Evolutionary conservation across 2,113 vertebrate genomes (phyloP).

Genomic region (Lanius ludovicianus): DNA sequence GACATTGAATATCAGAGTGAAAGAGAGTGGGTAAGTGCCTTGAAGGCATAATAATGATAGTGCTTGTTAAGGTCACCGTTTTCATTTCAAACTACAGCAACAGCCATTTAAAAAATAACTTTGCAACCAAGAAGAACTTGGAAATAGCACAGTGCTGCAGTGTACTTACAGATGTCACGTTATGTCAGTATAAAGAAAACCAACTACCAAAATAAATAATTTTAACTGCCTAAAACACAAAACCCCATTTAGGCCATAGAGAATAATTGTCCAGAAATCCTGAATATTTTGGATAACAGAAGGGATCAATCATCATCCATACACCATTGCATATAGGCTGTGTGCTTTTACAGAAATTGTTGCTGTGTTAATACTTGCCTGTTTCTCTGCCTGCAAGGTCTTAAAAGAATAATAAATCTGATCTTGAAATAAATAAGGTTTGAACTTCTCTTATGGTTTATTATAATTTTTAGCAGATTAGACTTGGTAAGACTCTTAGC

Average conservation of each 20-base stretch:
- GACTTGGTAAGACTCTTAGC: slow-evolving; percentile 64
- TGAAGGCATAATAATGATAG: not conserved
- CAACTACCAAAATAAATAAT: not conserved
- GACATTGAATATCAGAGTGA: not conserved
- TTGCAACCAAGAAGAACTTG: not conserved
- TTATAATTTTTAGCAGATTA: slow-evolving; percentile 72
- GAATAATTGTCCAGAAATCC: not conserved
- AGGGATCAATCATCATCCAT: not conserved
- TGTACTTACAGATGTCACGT: not conserved
- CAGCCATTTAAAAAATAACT: not conserved
- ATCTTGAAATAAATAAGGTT: slow-evolving; percentile 66
- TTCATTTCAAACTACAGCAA: not conserved
- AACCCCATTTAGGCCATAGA: not conserved
- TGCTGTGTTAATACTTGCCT: slow-evolving; percentile 18
- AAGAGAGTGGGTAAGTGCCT: not conserved
- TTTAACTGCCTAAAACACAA: not conserved
- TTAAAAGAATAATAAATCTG: slow-evolving; percentile 44
- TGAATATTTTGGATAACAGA: not conserved
- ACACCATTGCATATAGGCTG: not conserved
- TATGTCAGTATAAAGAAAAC: not conserved
- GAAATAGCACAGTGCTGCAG: not conserved
- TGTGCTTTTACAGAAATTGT: not conserved
- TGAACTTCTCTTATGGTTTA: slow-evolving; percentile 66
- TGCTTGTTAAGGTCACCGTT: slow-evolving; percentile 10
- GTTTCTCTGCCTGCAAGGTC: slow-evolving; percentile 6